Percentiles rank a stretch among this genome's conserved stretches.
These are phyloP conservation scores for Keiferia lycopersicella DNA, from an alignment of 2,888 invertebrate species.

Conservation along the genomic window DNA sequence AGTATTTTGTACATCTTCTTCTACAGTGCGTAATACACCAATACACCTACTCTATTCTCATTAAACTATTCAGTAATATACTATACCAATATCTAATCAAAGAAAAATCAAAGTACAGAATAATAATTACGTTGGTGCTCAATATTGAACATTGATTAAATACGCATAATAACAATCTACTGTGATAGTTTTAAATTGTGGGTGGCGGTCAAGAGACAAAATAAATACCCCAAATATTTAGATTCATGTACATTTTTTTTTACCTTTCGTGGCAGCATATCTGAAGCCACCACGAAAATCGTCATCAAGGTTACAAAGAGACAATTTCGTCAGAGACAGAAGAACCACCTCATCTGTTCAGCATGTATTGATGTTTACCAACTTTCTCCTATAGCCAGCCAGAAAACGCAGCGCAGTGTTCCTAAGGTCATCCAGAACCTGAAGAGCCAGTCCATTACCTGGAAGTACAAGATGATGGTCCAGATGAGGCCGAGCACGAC, in stretches of 20 bases:
- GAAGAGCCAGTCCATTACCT: conserved; percentile 50
- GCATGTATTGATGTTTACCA: conserved; percentile 99
- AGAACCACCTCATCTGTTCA: conserved; percentile 45
- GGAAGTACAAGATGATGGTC: conserved; percentile 99
- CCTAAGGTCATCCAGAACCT: conserved; percentile 79
- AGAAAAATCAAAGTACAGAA: no score
- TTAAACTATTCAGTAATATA: background rate
- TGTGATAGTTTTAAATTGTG: background rate
- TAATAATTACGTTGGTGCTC: background rate
- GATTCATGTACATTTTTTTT: no score
- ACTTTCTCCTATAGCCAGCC: conserved; percentile 96
- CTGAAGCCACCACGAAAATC: background rate
- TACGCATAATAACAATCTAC: background rate
- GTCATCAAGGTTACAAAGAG: no score
- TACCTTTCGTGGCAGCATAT: background rate
- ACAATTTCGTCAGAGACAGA: no score
- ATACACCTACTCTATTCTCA: no score
- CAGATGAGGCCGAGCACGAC: conserved; percentile 98
- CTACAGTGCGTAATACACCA: background rate
- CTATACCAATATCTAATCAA: no score
- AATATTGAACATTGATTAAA: background rate
- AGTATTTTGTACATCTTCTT: no score
- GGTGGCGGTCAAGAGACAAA: no score
- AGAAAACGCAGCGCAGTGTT: conserved; percentile 97
- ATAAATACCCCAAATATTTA: no score